phyloP scores from a whole-genome alignment of 92 coral and sea anemone genomes.

The Galaxea fascicularis region DNA sequence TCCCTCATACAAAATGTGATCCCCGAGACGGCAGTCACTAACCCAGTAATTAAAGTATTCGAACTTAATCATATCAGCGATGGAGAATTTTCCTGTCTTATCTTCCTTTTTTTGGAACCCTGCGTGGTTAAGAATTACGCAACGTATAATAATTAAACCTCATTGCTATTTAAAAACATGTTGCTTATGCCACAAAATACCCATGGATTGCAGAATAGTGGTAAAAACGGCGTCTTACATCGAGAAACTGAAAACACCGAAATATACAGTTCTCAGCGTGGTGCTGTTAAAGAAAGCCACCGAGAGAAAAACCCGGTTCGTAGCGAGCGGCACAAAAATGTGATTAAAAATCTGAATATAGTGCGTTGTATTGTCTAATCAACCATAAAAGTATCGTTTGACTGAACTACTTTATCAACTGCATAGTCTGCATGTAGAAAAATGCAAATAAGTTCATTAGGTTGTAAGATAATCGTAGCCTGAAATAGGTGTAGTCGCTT shows the following conservation, averaged over 20 bases:
- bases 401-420: too few species aligned
- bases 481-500: neutral
- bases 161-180: neutral
- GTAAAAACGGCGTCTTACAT: neutral
- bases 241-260: neutral
- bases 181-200: too few species aligned
- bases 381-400: too few species aligned
- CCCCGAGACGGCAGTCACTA: too few species aligned
- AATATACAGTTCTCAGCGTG: neutral
- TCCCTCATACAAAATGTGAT: too few species aligned
- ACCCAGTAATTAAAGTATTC: neutral
- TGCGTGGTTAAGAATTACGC: too few species aligned
- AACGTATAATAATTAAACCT: too few species aligned
- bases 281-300: neutral
- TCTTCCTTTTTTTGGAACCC: too few species aligned
- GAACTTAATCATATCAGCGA: neutral
- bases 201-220: too few species aligned
- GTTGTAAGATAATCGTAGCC: neutral
- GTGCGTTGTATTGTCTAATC: neutral
- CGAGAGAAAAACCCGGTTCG: neutral
- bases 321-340: neutral
- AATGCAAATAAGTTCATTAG: too few species aligned
- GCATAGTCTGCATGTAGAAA: too few species aligned
- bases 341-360: conserved; percentile 5
- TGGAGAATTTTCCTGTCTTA: neutral